Conservation (phyloP, 2,113 vertebrate genomes). For the Ptyas mucosa region DNA sequence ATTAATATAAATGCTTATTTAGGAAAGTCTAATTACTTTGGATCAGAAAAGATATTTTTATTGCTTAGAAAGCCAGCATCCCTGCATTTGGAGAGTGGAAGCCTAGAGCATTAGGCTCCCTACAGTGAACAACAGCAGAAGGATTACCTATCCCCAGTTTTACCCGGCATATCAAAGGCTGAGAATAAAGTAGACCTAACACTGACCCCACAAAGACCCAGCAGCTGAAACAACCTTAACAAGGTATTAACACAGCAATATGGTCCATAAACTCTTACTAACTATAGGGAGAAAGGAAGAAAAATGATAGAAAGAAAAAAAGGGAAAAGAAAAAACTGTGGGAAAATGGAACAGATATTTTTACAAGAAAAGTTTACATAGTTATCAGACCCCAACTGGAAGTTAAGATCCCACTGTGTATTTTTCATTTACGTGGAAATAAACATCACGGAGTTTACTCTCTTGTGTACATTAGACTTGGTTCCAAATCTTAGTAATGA, state of each 20-base stretch:
- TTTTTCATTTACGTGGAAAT: background rate
- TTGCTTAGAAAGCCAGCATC: slow-evolving; percentile 28
- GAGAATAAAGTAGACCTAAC: slow-evolving; percentile 74
- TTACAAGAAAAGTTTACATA: background rate
- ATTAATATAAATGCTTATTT: slow-evolving; percentile 51
- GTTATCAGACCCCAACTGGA: background rate
- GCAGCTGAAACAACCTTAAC: slow-evolving; percentile 75
- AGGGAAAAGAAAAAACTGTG: background rate
- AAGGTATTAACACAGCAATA: slow-evolving; percentile 71
- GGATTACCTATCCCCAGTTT: slow-evolving; percentile 61
- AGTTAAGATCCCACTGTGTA: background rate
- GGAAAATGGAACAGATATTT: accelerated
- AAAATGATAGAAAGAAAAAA: accelerated
- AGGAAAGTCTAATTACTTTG: slow-evolving; percentile 56
- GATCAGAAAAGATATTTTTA: slow-evolving; percentile 63
- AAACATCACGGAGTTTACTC: background rate
- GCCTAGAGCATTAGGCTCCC: slow-evolving; percentile 47
- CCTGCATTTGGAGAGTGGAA: slow-evolving; percentile 18
- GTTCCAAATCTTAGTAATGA: background rate
- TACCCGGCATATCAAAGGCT: slow-evolving; percentile 70
- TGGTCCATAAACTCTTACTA: slow-evolving; percentile 68
- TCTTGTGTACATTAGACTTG: background rate
- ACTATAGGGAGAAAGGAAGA: slow-evolving; percentile 50
- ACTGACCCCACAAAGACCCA: slow-evolving; percentile 73
- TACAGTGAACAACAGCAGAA: slow-evolving; percentile 47